phyloP scores from a whole-genome alignment of 2,113 vertebrate genomes.

The Meriones unguiculatus region DNA sequence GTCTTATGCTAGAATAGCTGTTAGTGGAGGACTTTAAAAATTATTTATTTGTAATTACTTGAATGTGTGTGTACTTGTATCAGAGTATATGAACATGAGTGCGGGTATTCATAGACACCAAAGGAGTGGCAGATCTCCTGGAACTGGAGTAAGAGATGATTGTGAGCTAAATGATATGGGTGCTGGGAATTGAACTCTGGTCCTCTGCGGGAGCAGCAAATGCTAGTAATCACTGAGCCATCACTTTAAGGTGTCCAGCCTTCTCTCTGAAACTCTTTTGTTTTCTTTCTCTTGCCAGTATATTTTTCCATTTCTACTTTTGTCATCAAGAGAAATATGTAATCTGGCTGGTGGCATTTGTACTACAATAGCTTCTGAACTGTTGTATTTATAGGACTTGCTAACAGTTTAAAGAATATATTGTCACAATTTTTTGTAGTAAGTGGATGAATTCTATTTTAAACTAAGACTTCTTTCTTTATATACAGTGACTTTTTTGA shows the following conservation, averaged over 20 bases:
- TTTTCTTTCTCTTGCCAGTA: background rate
- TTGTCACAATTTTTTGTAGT: constrained; percentile 9
- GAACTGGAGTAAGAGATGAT: background rate
- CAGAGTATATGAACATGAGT: background rate
- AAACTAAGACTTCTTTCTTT: constrained; percentile 8
- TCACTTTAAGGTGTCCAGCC: background rate
- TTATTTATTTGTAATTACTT: background rate
- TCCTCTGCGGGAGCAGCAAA: background rate
- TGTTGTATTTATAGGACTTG: background rate
- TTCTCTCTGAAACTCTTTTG: background rate
- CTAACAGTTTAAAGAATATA: constrained; percentile 1
- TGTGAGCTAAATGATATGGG: background rate
- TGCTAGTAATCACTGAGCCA: background rate
- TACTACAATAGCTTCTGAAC: background rate
- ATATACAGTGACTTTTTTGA: background rate
- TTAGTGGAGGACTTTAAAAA: background rate
- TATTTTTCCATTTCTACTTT: background rate
- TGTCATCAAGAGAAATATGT: background rate
- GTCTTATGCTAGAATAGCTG: background rate
- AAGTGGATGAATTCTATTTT: constrained; percentile 12
- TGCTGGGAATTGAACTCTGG: background rate
- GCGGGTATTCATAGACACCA: background rate
- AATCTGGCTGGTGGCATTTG: background rate
- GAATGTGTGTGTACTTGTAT: background rate
- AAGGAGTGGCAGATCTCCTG: background rate